These are phyloP conservation scores for Ricordea florida DNA, from an alignment of 92 coral and sea anemone species.

Conservation along the genomic window DNA sequence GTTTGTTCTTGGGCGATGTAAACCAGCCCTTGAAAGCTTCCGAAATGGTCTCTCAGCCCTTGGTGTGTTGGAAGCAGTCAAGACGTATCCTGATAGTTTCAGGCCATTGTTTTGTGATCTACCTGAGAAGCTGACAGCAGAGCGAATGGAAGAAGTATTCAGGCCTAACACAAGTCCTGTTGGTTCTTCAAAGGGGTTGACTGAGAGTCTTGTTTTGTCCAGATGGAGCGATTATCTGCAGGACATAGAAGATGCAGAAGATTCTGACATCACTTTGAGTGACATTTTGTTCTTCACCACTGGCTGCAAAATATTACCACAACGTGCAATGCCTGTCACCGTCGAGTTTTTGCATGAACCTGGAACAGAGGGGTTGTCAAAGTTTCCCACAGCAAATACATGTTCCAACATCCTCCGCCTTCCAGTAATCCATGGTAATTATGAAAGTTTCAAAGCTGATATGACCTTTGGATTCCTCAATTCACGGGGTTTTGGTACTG, in stretches of 20 bases:
- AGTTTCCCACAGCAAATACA: conserved; percentile 74
- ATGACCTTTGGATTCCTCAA: conserved; percentile 67
- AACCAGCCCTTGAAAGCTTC: conserved; percentile 63
- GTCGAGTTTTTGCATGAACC: conserved; percentile 63
- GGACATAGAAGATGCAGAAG: conserved; percentile 75
- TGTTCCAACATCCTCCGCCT: conserved; percentile 61
- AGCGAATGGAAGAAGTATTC: conserved; percentile 55
- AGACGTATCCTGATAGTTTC: conserved; percentile 46
- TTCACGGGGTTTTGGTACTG: conserved; percentile 67
- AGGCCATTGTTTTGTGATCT: conserved; percentile 55
- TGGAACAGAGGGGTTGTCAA: conserved; percentile 43
- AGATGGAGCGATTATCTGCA: conserved; percentile 81
- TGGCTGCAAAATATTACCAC: conserved; percentile 69
- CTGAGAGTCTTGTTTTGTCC: conserved; percentile 72
- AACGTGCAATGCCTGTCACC: conserved; percentile 48
- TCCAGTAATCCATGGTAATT: conserved; percentile 59
- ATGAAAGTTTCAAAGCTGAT: conserved; percentile 70
- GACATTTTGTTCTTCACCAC: conserved; percentile 78
- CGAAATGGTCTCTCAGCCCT: conserved; percentile 67
- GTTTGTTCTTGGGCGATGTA: conserved; percentile 60
- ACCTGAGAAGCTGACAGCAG: conserved; percentile 59
- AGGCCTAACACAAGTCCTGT: conserved; percentile 52
- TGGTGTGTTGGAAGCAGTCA: conserved; percentile 54
- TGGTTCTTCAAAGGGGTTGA: conserved; percentile 60
- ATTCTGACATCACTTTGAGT: conserved; percentile 48